Conservation (phyloP, 2,797 vertebrate genomes). For the Mormyrus proboscirostris region DNA sequence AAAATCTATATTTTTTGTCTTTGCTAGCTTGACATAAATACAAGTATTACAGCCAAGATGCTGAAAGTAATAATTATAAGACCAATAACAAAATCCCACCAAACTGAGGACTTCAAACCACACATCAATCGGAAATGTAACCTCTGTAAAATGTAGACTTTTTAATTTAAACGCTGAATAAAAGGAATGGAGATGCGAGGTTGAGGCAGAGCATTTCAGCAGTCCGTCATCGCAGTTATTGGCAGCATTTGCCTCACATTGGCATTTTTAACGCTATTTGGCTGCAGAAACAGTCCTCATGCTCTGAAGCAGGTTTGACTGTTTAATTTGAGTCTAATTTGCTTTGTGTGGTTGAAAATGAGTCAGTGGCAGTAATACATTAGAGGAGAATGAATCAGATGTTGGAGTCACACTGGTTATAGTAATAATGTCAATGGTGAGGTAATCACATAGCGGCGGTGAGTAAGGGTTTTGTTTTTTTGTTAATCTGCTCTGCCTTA, state of each 20-base stretch:
- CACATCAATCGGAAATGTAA: background rate
- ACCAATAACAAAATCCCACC: background rate
- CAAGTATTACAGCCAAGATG: background rate
- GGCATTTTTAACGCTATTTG: background rate
- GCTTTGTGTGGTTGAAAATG: background rate
- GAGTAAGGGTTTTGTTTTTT: background rate
- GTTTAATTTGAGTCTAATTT: background rate
- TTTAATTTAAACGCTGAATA: background rate
- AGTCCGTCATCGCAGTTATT: background rate
- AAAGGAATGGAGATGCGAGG: background rate
- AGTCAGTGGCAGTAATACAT: background rate
- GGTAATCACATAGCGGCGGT: constrained; percentile 1
- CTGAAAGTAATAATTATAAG: background rate
- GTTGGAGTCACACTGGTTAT: background rate
- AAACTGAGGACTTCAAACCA: background rate
- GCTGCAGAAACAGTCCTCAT: background rate
- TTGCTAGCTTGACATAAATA: background rate
- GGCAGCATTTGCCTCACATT: background rate
- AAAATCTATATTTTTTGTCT: background rate
- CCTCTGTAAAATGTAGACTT: background rate
- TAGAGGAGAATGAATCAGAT: background rate
- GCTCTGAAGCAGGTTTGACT: background rate
- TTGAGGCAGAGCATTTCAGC: background rate
- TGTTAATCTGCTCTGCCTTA: background rate
- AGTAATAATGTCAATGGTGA: constrained; percentile 8